These are phyloP conservation scores for Notiomystis cincta DNA, from an alignment of 2,113 vertebrate genomes.

Conservation along the genomic window DNA sequence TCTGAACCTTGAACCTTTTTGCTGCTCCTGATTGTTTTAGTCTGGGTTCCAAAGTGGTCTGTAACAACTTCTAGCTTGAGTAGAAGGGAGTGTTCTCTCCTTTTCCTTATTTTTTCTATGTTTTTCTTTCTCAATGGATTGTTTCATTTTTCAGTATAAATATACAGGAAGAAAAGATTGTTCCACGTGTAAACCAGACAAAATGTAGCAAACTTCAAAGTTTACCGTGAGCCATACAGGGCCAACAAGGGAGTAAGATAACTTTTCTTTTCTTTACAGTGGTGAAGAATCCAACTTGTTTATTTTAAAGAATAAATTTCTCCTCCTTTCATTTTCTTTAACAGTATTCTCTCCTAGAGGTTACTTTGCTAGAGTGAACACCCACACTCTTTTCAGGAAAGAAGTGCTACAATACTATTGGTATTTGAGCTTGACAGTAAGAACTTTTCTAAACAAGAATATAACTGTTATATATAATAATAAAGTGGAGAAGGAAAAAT, in stretches of 20 bases:
- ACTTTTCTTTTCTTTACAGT: neutral
- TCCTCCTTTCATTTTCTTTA: neutral
- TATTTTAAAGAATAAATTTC: neutral
- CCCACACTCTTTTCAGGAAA: neutral
- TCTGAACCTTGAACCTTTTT: neutral
- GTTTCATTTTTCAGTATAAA: constrained; percentile 30
- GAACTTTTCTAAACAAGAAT: neutral
- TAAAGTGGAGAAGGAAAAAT: neutral
- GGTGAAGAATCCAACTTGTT: neutral
- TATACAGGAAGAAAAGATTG: neutral
- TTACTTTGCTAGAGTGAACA: neutral
- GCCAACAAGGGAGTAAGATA: neutral
- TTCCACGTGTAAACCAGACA: neutral
- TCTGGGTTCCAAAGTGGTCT: neutral
- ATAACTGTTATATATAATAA: neutral
- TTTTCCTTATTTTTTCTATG: neutral
- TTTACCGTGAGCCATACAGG: neutral
- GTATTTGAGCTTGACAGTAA: neutral
- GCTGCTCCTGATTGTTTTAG: neutral
- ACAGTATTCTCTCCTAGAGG: neutral
- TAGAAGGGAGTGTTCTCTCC: neutral
- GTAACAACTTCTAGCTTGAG: neutral
- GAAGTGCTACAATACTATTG: neutral
- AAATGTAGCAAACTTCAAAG: neutral
- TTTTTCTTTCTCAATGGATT: constrained; percentile 32